Evolutionary conservation across 2,113 vertebrate genomes (phyloP).

Genomic region (Indicator maculatus): DNA sequence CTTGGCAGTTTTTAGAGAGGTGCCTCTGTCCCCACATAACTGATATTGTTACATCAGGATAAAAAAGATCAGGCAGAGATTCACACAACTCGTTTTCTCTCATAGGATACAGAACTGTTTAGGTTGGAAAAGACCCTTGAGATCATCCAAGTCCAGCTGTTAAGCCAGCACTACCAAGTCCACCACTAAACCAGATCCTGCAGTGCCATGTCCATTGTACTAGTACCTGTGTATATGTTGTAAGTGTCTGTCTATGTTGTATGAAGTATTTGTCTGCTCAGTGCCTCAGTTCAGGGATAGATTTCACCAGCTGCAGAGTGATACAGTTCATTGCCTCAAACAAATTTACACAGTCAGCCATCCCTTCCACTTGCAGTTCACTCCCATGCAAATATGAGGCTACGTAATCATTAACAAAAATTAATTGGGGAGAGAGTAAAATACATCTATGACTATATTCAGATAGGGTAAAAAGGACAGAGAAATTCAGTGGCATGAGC

Average conservation of each 20-base stretch:
- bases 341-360: not conserved
- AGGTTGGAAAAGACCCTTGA: not conserved
- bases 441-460: not conserved
- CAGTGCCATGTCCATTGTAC: not conserved
- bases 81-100: not conserved
- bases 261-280: not conserved
- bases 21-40: not conserved
- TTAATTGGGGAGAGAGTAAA: not conserved
- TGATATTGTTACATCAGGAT: not conserved
- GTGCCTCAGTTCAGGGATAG: not conserved
- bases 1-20: not conserved
- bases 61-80: not conserved
- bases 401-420: not conserved
- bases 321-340: not conserved
- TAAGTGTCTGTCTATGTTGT: too few species aligned
- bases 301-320: not conserved
- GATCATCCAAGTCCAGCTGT: not conserved
- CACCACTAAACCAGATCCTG: not conserved
- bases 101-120: not conserved
- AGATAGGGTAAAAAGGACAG: not conserved
- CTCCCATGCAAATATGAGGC: not conserved
- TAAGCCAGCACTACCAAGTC: not conserved
- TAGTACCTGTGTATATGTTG: too few species aligned
- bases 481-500: not conserved
- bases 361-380: not conserved